Conservation (phyloP, 2,797 vertebrate genomes). For the Taenioides sp. region DNA sequence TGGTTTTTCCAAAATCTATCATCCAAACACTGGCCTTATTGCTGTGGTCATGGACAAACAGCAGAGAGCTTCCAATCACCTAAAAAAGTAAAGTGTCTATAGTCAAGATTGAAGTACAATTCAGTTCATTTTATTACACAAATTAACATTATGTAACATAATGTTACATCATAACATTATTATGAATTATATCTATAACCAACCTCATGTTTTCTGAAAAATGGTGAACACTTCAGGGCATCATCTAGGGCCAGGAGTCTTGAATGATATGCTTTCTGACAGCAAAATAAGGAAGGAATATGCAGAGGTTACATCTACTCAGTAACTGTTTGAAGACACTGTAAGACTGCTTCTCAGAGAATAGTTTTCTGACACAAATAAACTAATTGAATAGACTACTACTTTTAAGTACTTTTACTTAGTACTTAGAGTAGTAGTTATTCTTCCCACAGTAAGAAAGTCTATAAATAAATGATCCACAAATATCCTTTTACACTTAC, state of each 20-base stretch:
- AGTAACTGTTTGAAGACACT: too few relatives aligned
- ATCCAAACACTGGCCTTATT: slow-evolving; percentile 87
- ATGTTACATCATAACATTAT: background rate
- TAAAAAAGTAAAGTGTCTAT: slow-evolving; percentile 46
- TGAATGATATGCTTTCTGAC: slow-evolving; percentile 73
- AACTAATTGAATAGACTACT: background rate
- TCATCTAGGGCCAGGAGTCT: slow-evolving; percentile 71
- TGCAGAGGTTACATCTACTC: background rate
- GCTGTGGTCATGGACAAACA: slow-evolving; percentile 86
- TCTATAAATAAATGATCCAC: background rate
- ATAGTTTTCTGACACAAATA: background rate
- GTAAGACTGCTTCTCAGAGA: background rate
- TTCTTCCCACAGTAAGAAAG: too few relatives aligned
- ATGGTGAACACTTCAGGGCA: slow-evolving; percentile 66
- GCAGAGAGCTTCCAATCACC: slow-evolving; percentile 90
- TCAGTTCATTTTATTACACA: background rate
- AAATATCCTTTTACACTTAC: background rate
- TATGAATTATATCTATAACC: slow-evolving; percentile 19
- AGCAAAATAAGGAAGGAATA: slow-evolving; percentile 7
- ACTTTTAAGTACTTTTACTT: background rate
- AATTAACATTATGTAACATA: too few relatives aligned
- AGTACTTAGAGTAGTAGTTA: too few relatives aligned
- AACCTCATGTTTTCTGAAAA: slow-evolving; percentile 80
- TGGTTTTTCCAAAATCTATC: slow-evolving; percentile 93
- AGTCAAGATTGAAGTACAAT: background rate